Base-by-base conservation (phyloP, 1,140 invertebrate species). In the Eriosoma lanigerum region DNA sequence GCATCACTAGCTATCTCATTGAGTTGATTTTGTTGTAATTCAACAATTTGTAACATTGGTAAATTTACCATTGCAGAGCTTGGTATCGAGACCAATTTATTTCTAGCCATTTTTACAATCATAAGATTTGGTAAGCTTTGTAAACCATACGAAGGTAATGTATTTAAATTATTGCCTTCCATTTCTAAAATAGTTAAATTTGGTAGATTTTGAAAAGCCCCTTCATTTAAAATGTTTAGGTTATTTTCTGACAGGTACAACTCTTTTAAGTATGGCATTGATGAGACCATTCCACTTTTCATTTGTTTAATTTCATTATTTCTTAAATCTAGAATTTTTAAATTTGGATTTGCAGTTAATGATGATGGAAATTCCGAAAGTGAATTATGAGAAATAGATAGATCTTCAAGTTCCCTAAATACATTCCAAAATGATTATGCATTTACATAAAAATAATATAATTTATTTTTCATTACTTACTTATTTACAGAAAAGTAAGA, bases 11-110 rank as follows among this genome's bases (percentile, higher is more conserved):
- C 91, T 62, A 96, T 90, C 82, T 89, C 89, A 81, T 86, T 87
- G 46, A 94, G 84, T 66, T 90, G 88, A 85, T 96, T 96, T 83
- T 94, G 90, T 86, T 95, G 93, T 50, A 96, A 86, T 84, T 95
- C 93, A 1, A 93, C 88, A 54, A 86, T 89, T 85, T 92, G 90
- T 15, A 96, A 86, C 46, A 90, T 88, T 0, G 91, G 92, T 1
- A 96, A 86, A 84, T 94, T 91, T 72, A 90, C 89, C 85, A 96
- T 94, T 12, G 92, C 91, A 44, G 89, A 89, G 84, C 91, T 91
- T 54, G 92, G 91, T 56, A 91, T 87, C 13, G 84, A 85, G 83
- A 87, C 68, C 13, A 89, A 85, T 82, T 82, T 82, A 52, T 85
- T 85, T 60, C 78, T 90, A 60, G 92, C 91, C 70, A 96, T 86